A percentile compares a stretch with the other conserved stretches of the same genome.
Evolutionary conservation across 2,113 vertebrate genomes (phyloP).

Genomic region (Dasyurus viverrinus): DNA sequence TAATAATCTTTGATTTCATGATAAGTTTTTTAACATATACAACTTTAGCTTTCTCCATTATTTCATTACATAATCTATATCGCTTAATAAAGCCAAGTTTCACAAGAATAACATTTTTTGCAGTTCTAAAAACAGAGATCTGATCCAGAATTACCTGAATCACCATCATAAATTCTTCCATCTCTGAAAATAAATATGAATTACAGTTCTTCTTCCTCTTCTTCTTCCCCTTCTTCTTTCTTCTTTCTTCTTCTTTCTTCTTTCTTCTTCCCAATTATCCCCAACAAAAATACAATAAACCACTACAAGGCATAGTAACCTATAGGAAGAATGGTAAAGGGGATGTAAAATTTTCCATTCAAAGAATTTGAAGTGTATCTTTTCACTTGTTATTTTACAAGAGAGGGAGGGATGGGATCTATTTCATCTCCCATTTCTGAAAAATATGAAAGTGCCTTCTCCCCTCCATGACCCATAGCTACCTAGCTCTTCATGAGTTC

Average conservation of each 20-base stretch:
- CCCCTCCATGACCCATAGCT: neutral
- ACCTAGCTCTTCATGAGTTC: neutral
- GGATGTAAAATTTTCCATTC: neutral
- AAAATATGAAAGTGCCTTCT: neutral
- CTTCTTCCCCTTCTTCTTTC: too few species aligned
- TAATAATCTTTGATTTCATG: neutral
- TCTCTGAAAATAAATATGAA: neutral
- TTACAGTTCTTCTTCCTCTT: neutral
- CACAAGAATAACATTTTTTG: neutral
- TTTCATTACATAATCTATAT: neutral
- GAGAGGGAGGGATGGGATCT: neutral
- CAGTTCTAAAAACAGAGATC: neutral
- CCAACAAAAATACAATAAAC: neutral
- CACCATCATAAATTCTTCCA: neutral
- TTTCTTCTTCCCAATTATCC: neutral
- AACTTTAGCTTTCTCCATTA: neutral
- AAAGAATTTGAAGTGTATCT: neutral
- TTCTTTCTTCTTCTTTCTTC: neutral
- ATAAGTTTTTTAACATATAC: neutral
- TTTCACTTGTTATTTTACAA: neutral
- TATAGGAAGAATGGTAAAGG: neutral
- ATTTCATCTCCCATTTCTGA: neutral
- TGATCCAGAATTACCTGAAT: neutral
- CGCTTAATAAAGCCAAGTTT: neutral
- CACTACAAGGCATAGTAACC: neutral